Evolutionary conservation across 2,113 vertebrate genomes (phyloP).

Genomic region (Notarius quadriscutis): DNA sequence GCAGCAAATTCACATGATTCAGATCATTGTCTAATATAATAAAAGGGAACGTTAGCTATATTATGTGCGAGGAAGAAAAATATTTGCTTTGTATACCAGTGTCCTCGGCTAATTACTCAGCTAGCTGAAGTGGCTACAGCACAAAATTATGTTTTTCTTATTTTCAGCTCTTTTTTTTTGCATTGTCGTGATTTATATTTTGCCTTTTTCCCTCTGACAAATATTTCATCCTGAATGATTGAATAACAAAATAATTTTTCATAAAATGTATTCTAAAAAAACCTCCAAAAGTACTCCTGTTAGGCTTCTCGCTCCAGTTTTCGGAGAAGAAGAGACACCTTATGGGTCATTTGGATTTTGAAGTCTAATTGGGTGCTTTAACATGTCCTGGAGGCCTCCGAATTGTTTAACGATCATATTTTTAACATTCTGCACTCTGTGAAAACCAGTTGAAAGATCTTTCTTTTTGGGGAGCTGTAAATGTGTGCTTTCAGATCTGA

Average conservation of each 20-base stretch:
- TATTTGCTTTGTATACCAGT: background rate
- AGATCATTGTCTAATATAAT: background rate
- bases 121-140: background rate
- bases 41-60: background rate
- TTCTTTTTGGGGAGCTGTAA: background rate
- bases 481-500: background rate
- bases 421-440: background rate
- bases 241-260: background rate
- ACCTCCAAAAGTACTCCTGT: background rate
- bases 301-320: background rate
- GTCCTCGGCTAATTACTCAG: background rate
- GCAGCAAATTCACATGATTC: background rate
- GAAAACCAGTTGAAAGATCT: background rate
- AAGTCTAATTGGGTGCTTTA: constrained; percentile 25
- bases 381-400: background rate
- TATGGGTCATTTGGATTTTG: background rate
- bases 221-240: background rate
- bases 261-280: background rate
- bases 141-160: background rate
- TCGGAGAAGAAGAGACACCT: background rate
- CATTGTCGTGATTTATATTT: background rate
- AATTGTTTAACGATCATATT: constrained; percentile 3
- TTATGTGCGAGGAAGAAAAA: background rate
- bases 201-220: background rate
- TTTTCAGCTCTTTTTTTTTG: background rate